Base-by-base conservation (phyloP, 2,797 vertebrate species). In the Mareca penelope region DNA sequence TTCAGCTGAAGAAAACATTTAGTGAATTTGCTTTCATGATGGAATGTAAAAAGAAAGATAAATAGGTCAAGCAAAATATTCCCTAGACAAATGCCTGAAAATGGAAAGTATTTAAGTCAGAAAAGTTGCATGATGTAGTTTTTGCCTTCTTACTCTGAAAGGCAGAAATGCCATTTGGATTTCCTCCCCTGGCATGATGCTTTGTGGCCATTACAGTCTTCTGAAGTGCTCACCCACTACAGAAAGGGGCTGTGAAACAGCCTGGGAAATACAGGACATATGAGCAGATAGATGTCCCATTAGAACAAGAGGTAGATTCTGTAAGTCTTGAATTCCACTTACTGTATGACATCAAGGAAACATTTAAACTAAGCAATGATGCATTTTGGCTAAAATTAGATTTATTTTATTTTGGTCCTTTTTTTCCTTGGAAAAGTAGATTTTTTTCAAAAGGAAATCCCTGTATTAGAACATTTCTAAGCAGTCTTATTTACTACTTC, bases 131-230 rank as follows among this genome's bases (percentile, higher is more conserved):
- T 60, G 26, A n/a, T 9, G 11, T 13, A n/a, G 12, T 26, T 65
- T 11, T 57, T 85, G 14, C 19, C 7, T 75, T 13, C 1, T 14
- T 57, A 37, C 46, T 31, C 17, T 57, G 61, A 26, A 68, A 78
- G 64, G 46, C 16, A 44, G 29, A 69, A 80, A 33, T 0, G 0
- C 17, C 13, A 0, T 48, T 71, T 65, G 4, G 15, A 1, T 52
- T 56, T 52, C 22, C 7, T 52, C 16, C 5, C 18, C 31, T 18
- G 4, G 9, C 12, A 2, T 12, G 28, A 22, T 35, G 9, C 37
- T 40, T 61, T 12, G 10, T 13, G 26, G 14, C 29, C 29, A 29
- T 42, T 29, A 19, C 17, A 39, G 12, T 9, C 26, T 73, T 19
- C 6, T 28, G 60, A 53, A 40, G 16, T 18, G 21, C 23, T 73